A percentile compares a stretch with the other conserved stretches of the same genome.
Evolutionary conservation across 1,140 invertebrate genomes (phyloP).

Genomic region (Pentalonia nigronervosa): DNA sequence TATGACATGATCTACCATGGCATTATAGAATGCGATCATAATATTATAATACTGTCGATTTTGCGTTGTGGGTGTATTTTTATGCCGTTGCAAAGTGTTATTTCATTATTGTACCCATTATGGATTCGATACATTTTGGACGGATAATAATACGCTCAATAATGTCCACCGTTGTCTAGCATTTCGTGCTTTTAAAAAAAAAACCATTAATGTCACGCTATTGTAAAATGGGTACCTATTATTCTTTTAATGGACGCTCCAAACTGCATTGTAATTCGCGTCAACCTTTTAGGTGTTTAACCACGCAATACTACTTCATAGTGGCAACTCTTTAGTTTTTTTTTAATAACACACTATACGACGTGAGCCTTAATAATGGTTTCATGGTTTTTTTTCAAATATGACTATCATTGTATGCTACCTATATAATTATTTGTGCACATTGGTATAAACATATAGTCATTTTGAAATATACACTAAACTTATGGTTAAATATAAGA

Average conservation of each 20-base stretch:
- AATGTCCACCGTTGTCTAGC: not conserved
- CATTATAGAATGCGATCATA: not conserved
- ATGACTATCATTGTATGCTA: too few species aligned
- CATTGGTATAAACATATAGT: not conserved
- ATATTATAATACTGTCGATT: not conserved
- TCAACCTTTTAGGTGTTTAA: too few species aligned
- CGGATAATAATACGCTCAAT: not conserved
- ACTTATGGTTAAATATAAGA: not conserved
- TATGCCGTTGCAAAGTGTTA: not conserved
- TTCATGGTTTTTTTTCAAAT: not conserved
- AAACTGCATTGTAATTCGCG: not conserved
- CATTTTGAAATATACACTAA: not conserved
- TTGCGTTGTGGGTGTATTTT: not conserved
- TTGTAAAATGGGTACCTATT: not conserved
- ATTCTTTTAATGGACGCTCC: not conserved
- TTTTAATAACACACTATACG: not conserved
- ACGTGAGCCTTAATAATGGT: not conserved
- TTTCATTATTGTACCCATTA: not conserved
- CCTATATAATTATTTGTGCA: not conserved
- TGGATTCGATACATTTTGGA: not conserved
- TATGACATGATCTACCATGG: not conserved
- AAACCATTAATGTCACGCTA: not conserved
- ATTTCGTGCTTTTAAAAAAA: not conserved
- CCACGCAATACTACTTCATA: too few species aligned
- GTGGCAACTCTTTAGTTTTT: not conserved